A percentile compares a stretch with the other conserved stretches of the same genome.
Evolutionary conservation across 2,797 vertebrate genomes (phyloP).

Genomic region (Characodon lateralis): DNA sequence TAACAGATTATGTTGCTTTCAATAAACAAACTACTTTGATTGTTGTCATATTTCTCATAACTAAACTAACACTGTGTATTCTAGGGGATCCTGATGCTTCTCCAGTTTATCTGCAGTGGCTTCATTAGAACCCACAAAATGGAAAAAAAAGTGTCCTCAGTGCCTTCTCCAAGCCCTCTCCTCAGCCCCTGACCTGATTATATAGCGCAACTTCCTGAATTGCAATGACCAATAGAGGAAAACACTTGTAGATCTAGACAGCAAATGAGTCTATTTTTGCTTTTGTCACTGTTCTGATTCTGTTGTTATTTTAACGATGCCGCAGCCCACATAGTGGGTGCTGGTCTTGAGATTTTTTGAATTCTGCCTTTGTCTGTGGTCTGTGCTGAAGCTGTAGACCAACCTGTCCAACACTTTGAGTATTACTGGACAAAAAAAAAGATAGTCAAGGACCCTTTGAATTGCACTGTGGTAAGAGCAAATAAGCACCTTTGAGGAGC

Average conservation of each 20-base stretch:
- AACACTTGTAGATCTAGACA: conserved; percentile 66
- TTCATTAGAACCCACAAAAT: conserved; percentile 45
- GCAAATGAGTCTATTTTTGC: conserved; percentile 57
- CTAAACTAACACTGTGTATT: conserved; percentile 38
- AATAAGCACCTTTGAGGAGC: conserved; percentile 64
- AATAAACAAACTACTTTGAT: conserved; percentile 11
- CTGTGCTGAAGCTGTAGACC: conserved; percentile 69
- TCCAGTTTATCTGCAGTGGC: conserved; percentile 29
- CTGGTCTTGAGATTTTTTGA: conserved; percentile 41
- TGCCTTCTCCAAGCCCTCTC: conserved; percentile 48
- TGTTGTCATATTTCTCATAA: conserved; percentile 39
- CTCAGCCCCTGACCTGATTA: conserved; percentile 64
- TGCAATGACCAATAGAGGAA: conserved; percentile 58
- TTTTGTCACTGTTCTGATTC: conserved; percentile 24
- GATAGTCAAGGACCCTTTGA: conserved; percentile 57
- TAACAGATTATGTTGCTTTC: conserved; percentile 9
- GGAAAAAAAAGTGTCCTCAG: conserved; percentile 46
- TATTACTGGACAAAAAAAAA: conserved; percentile 62
- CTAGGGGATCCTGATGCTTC: conserved; percentile 38
- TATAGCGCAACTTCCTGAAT: conserved; percentile 75
- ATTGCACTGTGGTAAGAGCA: conserved; percentile 77
- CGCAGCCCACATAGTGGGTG: conserved; percentile 54
- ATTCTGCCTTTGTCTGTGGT: conserved; percentile 70
- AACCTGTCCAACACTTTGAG: conserved; percentile 70
- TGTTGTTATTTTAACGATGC: conserved; percentile 49